Percentiles rank a stretch among this genome's conserved stretches.
Conservation (phyloP, 2,888 invertebrate species). For the Hesperia comma region DNA sequence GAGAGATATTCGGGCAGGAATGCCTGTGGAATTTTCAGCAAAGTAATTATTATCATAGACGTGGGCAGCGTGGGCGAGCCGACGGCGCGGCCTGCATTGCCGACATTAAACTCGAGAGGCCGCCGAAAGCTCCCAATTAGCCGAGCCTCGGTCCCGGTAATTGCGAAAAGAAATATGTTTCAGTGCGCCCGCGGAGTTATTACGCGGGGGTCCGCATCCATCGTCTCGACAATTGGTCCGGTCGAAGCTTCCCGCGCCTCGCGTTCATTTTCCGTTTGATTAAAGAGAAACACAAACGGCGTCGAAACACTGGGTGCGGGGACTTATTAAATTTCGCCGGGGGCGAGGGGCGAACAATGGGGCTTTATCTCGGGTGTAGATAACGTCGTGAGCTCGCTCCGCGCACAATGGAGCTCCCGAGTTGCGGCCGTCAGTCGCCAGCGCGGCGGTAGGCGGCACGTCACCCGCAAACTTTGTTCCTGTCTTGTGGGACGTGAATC, state of each 20-base stretch:
- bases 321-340: constrained; percentile 75
- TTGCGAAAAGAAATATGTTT: constrained; percentile 77
- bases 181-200: constrained; percentile 66
- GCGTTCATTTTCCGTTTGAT: constrained; percentile 54
- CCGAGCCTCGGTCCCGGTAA: constrained; percentile 74
- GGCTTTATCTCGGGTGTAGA: constrained; percentile 71
- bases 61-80: constrained; percentile 52
- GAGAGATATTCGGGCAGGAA: constrained; percentile 58
- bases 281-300: constrained; percentile 67
- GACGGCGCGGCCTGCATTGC: constrained; percentile 48
- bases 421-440: constrained; percentile 60
- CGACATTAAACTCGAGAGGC: constrained; percentile 73
- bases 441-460: constrained; percentile 57
- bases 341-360: constrained; percentile 71
- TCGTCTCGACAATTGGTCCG: constrained; percentile 23
- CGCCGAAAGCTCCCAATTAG: constrained; percentile 79
- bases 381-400: constrained; percentile 68
- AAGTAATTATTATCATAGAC: constrained; percentile 62
- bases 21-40: constrained; percentile 53
- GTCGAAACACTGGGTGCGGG: constrained; percentile 58
- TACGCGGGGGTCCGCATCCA: constrained; percentile 54
- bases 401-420: constrained; percentile 63
- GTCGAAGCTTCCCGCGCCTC: neutral
- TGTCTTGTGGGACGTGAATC: constrained; percentile 54
- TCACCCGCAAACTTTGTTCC: constrained; percentile 66